phyloP scores from a whole-genome alignment of 1,140 invertebrate species.

The Leguminivora glycinivorella region DNA sequence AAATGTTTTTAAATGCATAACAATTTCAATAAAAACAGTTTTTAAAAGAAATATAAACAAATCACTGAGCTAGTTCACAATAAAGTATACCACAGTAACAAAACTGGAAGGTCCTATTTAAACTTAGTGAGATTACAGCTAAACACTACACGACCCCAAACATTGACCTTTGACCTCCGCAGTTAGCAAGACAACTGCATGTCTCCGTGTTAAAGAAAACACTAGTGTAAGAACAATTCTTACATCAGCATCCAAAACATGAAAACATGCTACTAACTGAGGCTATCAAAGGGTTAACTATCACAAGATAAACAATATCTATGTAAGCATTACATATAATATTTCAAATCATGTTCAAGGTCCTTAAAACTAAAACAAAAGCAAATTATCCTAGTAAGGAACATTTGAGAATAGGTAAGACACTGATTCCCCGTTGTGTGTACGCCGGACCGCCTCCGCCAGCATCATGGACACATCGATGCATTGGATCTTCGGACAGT shows the following conservation, averaged over 20 bases:
- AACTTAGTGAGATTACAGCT: slow-evolving; percentile 53
- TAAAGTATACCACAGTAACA: slow-evolving; percentile 12
- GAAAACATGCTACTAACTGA: not conserved
- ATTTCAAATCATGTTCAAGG: slow-evolving; percentile 40
- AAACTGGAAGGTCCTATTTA: slow-evolving; percentile 26
- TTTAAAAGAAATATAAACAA: not conserved
- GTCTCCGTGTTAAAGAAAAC: not conserved
- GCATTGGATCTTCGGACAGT: slow-evolving; percentile 96
- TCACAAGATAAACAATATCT: slow-evolving; percentile 7
- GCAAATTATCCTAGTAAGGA: slow-evolving; percentile 84
- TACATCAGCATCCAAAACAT: slow-evolving; percentile 2
- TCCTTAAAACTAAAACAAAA: slow-evolving; percentile 44
- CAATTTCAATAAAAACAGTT: slow-evolving; percentile 4
- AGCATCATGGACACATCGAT: slow-evolving; percentile 99
- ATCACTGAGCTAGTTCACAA: slow-evolving; percentile 20
- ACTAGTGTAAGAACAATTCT: not conserved
- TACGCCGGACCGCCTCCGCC: slow-evolving; percentile 97
- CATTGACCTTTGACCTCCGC: not conserved
- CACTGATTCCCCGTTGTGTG: slow-evolving; percentile 98
- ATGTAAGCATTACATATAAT: slow-evolving; percentile 14
- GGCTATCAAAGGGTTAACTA: slow-evolving; percentile 8
- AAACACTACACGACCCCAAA: slow-evolving; percentile 33
- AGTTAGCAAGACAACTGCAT: not conserved
- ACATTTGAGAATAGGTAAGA: slow-evolving; percentile 98
- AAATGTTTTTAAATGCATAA: slow-evolving; percentile 12